Evolutionary conservation across 2,888 invertebrate genomes (phyloP), one percentile per base, ranked within the genome.

Genomic region (Ectemnius continuus): DNA sequence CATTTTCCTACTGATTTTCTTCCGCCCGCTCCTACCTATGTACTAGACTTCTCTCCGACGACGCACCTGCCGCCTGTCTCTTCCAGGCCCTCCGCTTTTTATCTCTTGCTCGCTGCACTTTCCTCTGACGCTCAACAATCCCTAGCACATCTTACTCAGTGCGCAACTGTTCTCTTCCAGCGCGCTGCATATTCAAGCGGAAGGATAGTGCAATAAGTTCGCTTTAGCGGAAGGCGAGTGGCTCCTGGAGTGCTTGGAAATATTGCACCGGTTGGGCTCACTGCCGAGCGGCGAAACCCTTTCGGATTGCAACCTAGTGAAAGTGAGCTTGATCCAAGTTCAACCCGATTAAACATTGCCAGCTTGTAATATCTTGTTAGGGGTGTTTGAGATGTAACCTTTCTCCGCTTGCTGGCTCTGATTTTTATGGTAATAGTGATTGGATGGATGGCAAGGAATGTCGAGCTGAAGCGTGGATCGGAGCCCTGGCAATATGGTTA

Each of bases 401-500:
- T 36, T 36, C 36, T 6, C 36, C 4, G 36, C 36, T 36, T 36
- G 36, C 4, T 4, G 36, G 8, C 59, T 57, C 70, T 78, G 59
- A 46, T 71, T 77, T 76, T 67, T 46, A 80, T 73, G 67, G 58
- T 45, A 70, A 70, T 47, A 36, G 36, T 36, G 36, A 36, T 36
- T 36, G 36, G 36, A 36, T 36, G 8, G 8, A 36, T 23, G 23
- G 23, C 23, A 23, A 23, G 23, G 23, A 23, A 23, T 23, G 23
- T 2, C 23, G 23, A 11, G 36, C 36, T 11, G 36, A 2, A 52
- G 52, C 5, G 11, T 52, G n/a, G 23, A 26, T 68, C 60, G 70
- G 72, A 48, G 69, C 61, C 52, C 60, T 67, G 60, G 56, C 48
- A 59, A 61, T 70, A 67, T 75, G 73, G 81, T 77, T 79, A 77